Percentiles rank a stretch among this genome's conserved stretches.
phyloP scores from a whole-genome alignment of 2,888 invertebrate species.

The Spisula subtruncata region DNA sequence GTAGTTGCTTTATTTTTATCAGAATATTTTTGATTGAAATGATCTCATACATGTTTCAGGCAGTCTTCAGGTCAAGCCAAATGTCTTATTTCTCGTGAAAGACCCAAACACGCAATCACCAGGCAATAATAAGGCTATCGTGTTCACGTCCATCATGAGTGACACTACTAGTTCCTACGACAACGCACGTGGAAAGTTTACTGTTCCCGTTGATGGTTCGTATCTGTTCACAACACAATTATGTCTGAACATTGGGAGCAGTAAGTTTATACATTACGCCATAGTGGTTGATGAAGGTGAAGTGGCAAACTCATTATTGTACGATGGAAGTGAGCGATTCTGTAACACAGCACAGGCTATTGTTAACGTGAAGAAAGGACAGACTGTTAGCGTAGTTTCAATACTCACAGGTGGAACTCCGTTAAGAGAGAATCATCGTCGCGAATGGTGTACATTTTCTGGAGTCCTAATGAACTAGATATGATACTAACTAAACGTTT shows the following conservation, averaged over 20 bases:
- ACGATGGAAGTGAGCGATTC: not conserved
- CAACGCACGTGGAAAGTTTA: not conserved
- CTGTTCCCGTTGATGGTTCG: not conserved
- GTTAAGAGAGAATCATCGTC: not conserved
- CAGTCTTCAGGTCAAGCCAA: not conserved
- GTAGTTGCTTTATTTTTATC: not conserved
- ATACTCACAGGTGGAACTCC: not conserved
- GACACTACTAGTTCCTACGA: not conserved
- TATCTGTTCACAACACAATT: not conserved
- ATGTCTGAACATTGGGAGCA: not conserved
- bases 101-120: not conserved
- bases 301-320: not conserved
- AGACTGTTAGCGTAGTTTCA: not conserved
- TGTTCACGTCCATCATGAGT: not conserved
- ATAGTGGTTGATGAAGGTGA: not conserved
- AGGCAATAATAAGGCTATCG: not conserved
- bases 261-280: not conserved
- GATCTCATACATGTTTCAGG: not conserved
- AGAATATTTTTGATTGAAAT: too few species aligned
- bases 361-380: not conserved
- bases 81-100: conserved; percentile 1
- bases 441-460: conserved; percentile 9
- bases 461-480: not conserved
- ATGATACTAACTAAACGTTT: too few species aligned
- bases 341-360: not conserved